phyloP scores from a whole-genome alignment of 2,888 invertebrate genomes.

The Oscheius myriophilus region DNA sequence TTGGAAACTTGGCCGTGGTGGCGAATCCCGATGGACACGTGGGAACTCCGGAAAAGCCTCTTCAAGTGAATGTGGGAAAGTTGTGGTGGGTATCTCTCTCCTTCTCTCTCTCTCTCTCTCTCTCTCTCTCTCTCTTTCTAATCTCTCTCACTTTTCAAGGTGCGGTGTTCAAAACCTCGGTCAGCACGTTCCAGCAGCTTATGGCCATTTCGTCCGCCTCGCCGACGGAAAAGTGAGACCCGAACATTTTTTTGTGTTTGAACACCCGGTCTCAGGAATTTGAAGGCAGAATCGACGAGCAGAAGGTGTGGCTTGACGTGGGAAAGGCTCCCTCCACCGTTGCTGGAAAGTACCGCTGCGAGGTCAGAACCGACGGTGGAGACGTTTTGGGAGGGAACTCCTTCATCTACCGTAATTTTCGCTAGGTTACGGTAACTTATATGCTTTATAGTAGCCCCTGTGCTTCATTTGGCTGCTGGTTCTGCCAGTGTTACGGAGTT shows the following conservation, averaged over 20 bases:
- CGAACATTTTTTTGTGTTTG: background rate
- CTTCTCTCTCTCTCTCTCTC: too few species aligned
- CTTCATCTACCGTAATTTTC: conserved; percentile 47
- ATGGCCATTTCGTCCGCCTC: conserved; percentile 47
- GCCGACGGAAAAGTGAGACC: conserved; percentile 40
- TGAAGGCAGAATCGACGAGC: conserved; percentile 35
- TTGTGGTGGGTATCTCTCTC: conserved; percentile 36
- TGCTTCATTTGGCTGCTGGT: conserved; percentile 38
- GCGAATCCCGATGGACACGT: conserved; percentile 39
- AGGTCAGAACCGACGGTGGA: conserved; percentile 47
- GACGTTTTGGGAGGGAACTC: conserved; percentile 45
- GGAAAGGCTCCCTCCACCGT: conserved; percentile 40
- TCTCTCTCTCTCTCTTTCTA: too few species aligned
- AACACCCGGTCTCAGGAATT: conserved; percentile 37
- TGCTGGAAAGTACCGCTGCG: conserved; percentile 50
- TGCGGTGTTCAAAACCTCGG: conserved; percentile 49
- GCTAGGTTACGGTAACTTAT: background rate
- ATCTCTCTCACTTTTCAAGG: conserved; percentile 30
- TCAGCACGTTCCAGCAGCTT: conserved; percentile 41
- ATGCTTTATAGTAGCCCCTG: conserved; percentile 48
- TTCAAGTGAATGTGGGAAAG: conserved; percentile 40
- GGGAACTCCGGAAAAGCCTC: conserved; percentile 33
- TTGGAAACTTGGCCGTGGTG: conserved; percentile 49
- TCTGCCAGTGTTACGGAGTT: conserved; percentile 34
- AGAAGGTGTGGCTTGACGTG: conserved; percentile 42